These are phyloP conservation scores for Oxystoma pomonae DNA, from an alignment of 2,888 invertebrate species.

Conservation along the genomic window DNA sequence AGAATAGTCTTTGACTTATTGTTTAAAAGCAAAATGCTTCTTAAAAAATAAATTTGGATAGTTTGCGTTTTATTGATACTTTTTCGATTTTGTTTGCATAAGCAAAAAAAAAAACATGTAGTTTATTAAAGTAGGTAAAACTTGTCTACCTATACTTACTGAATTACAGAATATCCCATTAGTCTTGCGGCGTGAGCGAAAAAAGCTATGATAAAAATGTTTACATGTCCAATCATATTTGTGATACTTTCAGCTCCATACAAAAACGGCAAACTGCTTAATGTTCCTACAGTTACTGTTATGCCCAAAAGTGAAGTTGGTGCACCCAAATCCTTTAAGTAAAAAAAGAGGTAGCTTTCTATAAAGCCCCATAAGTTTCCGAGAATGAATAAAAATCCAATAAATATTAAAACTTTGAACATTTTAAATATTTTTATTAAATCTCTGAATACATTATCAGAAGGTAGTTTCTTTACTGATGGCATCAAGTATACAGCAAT, in stretches of 20 bases:
- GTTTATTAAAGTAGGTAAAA: too few species aligned
- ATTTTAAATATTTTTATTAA: slow-evolving; percentile 70
- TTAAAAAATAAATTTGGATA: too few species aligned
- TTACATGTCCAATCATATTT: slow-evolving; percentile 74
- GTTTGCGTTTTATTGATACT: too few species aligned
- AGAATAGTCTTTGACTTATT: too few species aligned
- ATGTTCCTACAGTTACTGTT: slow-evolving; percentile 79
- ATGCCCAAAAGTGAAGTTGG: slow-evolving; percentile 78
- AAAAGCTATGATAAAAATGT: slow-evolving; percentile 79
- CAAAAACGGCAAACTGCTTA: slow-evolving; percentile 80
- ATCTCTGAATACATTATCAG: slow-evolving; percentile 73
- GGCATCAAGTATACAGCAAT: slow-evolving; percentile 74
- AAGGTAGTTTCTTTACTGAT: slow-evolving; percentile 70
- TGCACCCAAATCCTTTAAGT: slow-evolving; percentile 77
- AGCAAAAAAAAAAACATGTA: too few species aligned
- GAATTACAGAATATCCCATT: slow-evolving; percentile 80
- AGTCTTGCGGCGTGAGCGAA: slow-evolving; percentile 78
- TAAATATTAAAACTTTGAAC: slow-evolving; percentile 75
- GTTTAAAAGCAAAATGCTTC: too few species aligned
- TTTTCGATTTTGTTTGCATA: too few species aligned
- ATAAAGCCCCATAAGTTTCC: slow-evolving; percentile 89
- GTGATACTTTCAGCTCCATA: slow-evolving; percentile 82
- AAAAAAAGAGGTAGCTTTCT: slow-evolving; percentile 83
- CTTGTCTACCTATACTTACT: slow-evolving; percentile 64
- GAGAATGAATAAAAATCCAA: slow-evolving; percentile 74